A percentile compares a stretch with the other conserved stretches of the same genome.
Evolutionary conservation across 1,140 invertebrate species (phyloP).

Genomic region (Orchesella cincta): DNA sequence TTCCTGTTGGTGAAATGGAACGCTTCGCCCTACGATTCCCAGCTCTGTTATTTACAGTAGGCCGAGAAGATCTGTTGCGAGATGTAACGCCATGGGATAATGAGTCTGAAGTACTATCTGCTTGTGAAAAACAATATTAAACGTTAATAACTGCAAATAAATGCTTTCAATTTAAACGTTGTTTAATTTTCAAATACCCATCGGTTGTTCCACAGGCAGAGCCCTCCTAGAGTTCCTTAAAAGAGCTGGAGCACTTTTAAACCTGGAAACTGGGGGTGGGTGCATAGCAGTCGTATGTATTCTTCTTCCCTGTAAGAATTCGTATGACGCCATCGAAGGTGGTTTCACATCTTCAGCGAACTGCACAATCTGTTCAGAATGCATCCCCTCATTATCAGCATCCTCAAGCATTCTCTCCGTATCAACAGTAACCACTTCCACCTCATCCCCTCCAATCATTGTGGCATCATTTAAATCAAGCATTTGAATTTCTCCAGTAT

Average conservation of each 20-base stretch:
- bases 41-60: no score
- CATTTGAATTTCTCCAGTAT: background rate
- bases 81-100: no score
- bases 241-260: constrained; percentile 4
- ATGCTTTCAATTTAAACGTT: background rate
- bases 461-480: background rate
- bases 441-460: background rate
- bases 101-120: background rate
- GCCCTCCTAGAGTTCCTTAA: background rate
- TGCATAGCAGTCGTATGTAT: no score
- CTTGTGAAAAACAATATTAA: background rate
- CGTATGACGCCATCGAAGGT: background rate
- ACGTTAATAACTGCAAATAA: background rate
- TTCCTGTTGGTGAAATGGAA: no score
- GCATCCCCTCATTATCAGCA: no score
- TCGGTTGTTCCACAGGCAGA: no score
- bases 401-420: no score
- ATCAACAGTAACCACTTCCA: background rate
- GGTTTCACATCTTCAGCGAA: background rate
- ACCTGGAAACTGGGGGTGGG: background rate
- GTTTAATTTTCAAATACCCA: background rate
- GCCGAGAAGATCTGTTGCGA: no score
- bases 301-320: no score
- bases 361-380: background rate
- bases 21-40: no score